phyloP scores from a whole-genome alignment of 30 jellyfish, hydroid and myxozoan genomes.

The Hydra vulgaris region DNA sequence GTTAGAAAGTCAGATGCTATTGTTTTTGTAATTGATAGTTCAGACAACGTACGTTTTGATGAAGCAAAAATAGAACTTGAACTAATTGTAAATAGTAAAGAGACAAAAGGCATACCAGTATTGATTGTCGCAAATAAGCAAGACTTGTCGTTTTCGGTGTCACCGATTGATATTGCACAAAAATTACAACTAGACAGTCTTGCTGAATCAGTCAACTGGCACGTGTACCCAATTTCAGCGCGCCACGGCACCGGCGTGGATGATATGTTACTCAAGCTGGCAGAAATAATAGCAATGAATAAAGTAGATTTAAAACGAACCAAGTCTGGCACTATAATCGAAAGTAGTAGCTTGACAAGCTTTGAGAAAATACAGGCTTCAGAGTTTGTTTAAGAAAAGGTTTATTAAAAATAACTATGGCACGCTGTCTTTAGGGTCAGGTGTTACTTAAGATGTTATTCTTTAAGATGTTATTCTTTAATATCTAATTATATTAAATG shows the following conservation, averaged over 20 bases:
- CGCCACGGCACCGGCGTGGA: constrained; percentile 72
- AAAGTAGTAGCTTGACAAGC: not conserved
- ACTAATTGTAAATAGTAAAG: constrained; percentile 32
- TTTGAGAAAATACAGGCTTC: constrained; percentile 22
- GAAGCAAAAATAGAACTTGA: constrained; percentile 65
- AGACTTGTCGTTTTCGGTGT: constrained; percentile 45
- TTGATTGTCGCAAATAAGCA: constrained; percentile 79
- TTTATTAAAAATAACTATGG: too few species aligned
- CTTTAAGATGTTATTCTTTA: too few species aligned
- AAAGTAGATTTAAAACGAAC: constrained; percentile 17
- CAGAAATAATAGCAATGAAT: constrained; percentile 49
- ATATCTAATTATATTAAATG: too few species aligned
- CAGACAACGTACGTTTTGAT: constrained; percentile 58
- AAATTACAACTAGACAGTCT: constrained; percentile 44
- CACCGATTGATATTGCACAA: constrained; percentile 48
- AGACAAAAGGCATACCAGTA: constrained; percentile 66
- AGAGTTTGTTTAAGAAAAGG: constrained; percentile 2
- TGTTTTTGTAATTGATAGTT: constrained; percentile 71
- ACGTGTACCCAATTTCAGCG: constrained; percentile 63
- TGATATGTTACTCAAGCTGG: constrained; percentile 44
- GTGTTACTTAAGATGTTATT: too few species aligned
- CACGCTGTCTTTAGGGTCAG: too few species aligned
- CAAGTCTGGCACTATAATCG: not conserved
- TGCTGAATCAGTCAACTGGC: constrained; percentile 51
- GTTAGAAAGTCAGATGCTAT: constrained; percentile 85